Evolutionary conservation across 1,140 invertebrate genomes (phyloP).

Genomic region (Cephus cinctus): DNA sequence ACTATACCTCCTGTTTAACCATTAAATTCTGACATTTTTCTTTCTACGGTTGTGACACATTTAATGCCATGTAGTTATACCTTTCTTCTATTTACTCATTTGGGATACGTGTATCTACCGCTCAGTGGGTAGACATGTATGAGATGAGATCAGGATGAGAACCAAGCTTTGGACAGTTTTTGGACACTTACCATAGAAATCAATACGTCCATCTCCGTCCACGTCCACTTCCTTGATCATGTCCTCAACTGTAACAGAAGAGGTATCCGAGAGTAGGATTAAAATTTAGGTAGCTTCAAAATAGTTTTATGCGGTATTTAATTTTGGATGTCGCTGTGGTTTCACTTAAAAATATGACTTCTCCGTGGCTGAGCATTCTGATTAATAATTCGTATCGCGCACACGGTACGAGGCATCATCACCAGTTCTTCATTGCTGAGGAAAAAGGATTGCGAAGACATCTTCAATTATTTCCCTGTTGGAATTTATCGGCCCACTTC

Average conservation of each 20-base stretch:
- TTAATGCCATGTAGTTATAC: too few relatives aligned
- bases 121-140: neutral
- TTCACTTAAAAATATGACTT: too few relatives aligned
- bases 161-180: conserved; percentile 5
- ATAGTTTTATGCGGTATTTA: neutral
- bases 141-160: neutral
- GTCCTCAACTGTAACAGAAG: conserved; percentile 74
- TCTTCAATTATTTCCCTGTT: conserved; percentile 21
- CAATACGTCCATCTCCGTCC: conserved; percentile 84
- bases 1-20: too few relatives aligned
- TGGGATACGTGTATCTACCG: neutral
- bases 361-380: neutral
- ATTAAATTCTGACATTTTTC: too few relatives aligned
- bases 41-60: too few relatives aligned
- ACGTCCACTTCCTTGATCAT: conserved; percentile 93
- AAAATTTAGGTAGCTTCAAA: neutral
- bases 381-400: conserved; percentile 33
- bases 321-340: neutral
- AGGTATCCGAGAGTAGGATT: conserved; percentile 9
- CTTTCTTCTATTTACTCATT: too few relatives aligned
- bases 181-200: conserved; percentile 76
- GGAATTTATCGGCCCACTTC: conserved; percentile 23
- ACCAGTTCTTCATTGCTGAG: conserved; percentile 6
- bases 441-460: conserved; percentile 7
- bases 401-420: too few relatives aligned